phyloP scores from a whole-genome alignment of 2,888 invertebrate genomes.

The Noctuana brunneofusca region DNA sequence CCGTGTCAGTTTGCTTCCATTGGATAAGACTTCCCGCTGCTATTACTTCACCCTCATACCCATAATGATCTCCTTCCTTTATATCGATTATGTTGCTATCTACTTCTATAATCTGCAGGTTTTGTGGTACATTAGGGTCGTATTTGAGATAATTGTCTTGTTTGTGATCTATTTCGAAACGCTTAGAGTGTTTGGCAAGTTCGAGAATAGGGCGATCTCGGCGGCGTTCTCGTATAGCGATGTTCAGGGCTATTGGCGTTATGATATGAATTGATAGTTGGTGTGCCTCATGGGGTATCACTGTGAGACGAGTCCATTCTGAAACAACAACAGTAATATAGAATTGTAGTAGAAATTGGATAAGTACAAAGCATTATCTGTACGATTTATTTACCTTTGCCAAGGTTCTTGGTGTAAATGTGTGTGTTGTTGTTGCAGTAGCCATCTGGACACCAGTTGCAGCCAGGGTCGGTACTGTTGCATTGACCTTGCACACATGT shows the following conservation, averaged over 20 bases:
- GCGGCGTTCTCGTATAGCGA: slow-evolving; percentile 66
- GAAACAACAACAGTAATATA: slow-evolving; percentile 17
- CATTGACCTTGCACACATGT: slow-evolving; percentile 76
- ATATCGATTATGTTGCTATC: slow-evolving; percentile 72
- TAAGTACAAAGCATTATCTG: neutral
- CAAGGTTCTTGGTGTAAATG: slow-evolving; percentile 59
- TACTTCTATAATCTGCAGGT: slow-evolving; percentile 72
- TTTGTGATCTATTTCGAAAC: slow-evolving; percentile 57
- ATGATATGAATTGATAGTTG: slow-evolving; percentile 65
- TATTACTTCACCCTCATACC: slow-evolving; percentile 65
- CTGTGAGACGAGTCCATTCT: slow-evolving; percentile 72
- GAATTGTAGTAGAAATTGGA: too few species aligned
- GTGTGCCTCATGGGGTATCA: slow-evolving; percentile 70
- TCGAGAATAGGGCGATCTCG: slow-evolving; percentile 67
- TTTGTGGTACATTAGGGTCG: slow-evolving; percentile 71
- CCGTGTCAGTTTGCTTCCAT: slow-evolving; percentile 67
- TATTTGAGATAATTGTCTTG: slow-evolving; percentile 71
- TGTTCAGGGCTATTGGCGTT: slow-evolving; percentile 62
- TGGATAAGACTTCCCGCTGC: slow-evolving; percentile 64
- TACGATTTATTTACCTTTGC: slow-evolving; percentile 54
- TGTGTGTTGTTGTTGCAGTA: slow-evolving; percentile 76
- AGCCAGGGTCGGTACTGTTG: slow-evolving; percentile 64
- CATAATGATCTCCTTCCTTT: slow-evolving; percentile 57
- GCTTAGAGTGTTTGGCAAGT: slow-evolving; percentile 59
- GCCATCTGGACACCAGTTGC: slow-evolving; percentile 77